Conservation (phyloP, 1,140 invertebrate genomes). For the Phymastichus coffea region DNA sequence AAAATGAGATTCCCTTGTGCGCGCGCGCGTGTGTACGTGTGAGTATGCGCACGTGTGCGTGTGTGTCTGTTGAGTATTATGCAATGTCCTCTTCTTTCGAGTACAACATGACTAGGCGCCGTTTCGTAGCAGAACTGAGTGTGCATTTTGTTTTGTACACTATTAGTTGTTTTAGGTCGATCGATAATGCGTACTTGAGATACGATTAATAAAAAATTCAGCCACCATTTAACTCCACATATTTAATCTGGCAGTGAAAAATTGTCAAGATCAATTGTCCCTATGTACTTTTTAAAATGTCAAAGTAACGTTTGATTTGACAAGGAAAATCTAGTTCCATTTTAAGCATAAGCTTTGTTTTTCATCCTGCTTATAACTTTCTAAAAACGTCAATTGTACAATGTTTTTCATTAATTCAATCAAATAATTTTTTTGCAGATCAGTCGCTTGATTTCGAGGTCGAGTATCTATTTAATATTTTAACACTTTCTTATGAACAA, state of each 20-base stretch:
- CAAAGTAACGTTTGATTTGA: not conserved
- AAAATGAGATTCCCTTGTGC: conserved; percentile 6
- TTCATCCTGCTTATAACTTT: not conserved
- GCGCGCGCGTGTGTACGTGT: no score
- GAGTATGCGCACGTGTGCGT: no score
- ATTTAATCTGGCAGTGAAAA: conserved; percentile 21
- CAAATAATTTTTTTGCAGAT: conserved; percentile 3
- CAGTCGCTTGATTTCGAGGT: conserved; percentile 8
- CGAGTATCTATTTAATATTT: not conserved
- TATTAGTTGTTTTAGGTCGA: not conserved
- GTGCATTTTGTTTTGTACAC: conserved; percentile 3
- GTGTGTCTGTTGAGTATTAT: not conserved
- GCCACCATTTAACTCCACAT: conserved; percentile 11
- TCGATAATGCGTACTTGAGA: not conserved
- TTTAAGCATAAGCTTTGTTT: conserved; percentile 32
- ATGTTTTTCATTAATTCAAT: not conserved
- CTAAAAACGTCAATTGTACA: not conserved
- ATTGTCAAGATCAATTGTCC: conserved; percentile 11
- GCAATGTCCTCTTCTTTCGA: not conserved
- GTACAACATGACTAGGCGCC: not conserved
- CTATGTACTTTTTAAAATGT: conserved; percentile 8
- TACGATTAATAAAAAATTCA: conserved; percentile 10
- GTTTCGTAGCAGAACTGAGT: not conserved
- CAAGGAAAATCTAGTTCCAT: conserved; percentile 24
- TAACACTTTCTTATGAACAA: not conserved